Percentiles rank a stretch among this genome's conserved stretches.
Evolutionary conservation across 2,888 invertebrate species (phyloP).

Genomic region (Tenthredo scrophulariae): DNA sequence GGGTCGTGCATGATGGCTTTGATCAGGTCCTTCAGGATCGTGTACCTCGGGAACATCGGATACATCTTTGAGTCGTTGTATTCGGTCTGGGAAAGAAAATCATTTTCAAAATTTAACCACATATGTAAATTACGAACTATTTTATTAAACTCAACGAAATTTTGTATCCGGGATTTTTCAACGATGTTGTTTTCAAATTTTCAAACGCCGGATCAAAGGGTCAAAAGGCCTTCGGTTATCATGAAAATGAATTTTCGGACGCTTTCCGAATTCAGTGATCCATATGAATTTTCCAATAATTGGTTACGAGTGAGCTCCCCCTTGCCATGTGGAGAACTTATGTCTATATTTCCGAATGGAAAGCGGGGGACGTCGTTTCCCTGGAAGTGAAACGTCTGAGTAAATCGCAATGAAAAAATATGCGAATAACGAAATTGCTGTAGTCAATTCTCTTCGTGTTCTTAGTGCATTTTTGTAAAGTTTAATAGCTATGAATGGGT

Average conservation of each 20-base stretch:
- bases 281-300: not conserved
- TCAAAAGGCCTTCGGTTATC: not conserved
- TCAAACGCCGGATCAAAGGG: not conserved
- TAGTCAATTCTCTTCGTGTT: not conserved
- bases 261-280: not conserved
- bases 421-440: not conserved
- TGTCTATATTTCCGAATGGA: not conserved
- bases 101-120: not conserved
- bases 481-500: not conserved
- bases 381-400: not conserved
- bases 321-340: not conserved
- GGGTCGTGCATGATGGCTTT: slow-evolving; percentile 97
- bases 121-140: too few species aligned
- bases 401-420: not conserved
- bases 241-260: not conserved
- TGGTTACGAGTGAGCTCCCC: not conserved
- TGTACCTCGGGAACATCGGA: slow-evolving; percentile 96
- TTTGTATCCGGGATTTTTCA: not conserved
- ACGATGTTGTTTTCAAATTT: not conserved
- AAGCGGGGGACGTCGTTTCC: not conserved
- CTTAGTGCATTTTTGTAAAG: not conserved
- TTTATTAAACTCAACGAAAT: not conserved
- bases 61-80: slow-evolving; percentile 95
- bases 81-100: slow-evolving; percentile 83
- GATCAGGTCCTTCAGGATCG: slow-evolving; percentile 98